phyloP scores from a whole-genome alignment of 2,888 invertebrate genomes.

The Caenorhabditis angaria region DNA sequence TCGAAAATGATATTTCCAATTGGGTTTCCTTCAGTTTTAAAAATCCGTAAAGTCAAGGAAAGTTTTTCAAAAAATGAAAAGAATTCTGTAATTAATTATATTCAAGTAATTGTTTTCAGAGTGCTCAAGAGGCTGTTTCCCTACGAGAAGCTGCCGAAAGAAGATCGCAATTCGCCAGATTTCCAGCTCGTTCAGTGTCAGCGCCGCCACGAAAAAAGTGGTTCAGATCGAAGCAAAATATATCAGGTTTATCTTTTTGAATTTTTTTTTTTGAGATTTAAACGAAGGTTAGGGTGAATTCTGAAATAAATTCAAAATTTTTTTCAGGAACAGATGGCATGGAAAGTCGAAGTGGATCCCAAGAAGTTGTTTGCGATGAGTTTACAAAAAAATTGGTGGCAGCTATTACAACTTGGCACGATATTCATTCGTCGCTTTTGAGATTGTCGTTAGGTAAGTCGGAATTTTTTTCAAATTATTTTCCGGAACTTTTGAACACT shows the following conservation, averaged over 20 bases:
- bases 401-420: slow-evolving; percentile 72
- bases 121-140: slow-evolving; percentile 44
- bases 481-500: no score
- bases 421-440: slow-evolving; percentile 68
- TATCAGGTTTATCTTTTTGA: slow-evolving; percentile 14
- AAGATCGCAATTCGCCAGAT: slow-evolving; percentile 46
- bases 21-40: slow-evolving; percentile 18
- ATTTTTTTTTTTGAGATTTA: slow-evolving; percentile 2
- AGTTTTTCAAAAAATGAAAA: not conserved
- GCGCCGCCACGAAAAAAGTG: slow-evolving; percentile 54
- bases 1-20: slow-evolving; percentile 44
- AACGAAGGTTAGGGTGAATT: no score
- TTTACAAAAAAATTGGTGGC: slow-evolving; percentile 61
- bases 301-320: slow-evolving; percentile 6
- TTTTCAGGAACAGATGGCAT: slow-evolving; percentile 41
- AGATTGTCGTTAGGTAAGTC: slow-evolving; percentile 60
- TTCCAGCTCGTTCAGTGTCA: slow-evolving; percentile 46
- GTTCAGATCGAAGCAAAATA: slow-evolving; percentile 41
- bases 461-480: no score
- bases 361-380: slow-evolving; percentile 48
- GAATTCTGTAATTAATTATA: not conserved
- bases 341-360: slow-evolving; percentile 23
- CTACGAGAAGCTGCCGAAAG: slow-evolving; percentile 47
- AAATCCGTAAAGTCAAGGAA: not conserved
- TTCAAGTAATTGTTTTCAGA: slow-evolving; percentile 44